Conservation (phyloP, 2,113 vertebrate species). For the Marcusenius ussheri region DNA sequence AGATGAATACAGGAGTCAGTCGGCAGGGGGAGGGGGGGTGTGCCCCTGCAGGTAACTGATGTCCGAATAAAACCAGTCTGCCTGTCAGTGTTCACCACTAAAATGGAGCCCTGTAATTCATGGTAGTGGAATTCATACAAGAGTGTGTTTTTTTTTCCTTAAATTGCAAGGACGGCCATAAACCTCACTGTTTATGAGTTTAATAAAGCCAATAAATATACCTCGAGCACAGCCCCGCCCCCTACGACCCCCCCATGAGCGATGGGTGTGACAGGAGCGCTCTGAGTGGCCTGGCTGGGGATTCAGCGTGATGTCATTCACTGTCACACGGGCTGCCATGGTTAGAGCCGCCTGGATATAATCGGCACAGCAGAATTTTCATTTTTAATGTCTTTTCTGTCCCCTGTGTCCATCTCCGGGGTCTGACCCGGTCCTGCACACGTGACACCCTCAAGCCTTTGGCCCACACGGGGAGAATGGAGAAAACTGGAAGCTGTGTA, state of each 20-base stretch:
- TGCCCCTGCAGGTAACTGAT: background rate
- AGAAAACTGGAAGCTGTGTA: background rate
- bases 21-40: background rate
- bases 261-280: background rate
- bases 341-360: background rate
- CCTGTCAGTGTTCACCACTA: background rate
- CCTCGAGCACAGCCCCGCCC: slow-evolving; percentile 57
- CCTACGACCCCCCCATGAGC: background rate
- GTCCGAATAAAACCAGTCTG: background rate
- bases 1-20: background rate
- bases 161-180: slow-evolving; percentile 67
- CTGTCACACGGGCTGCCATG: background rate
- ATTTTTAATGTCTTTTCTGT: background rate
- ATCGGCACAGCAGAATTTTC: background rate
- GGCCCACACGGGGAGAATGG: background rate
- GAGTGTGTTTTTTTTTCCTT: slow-evolving; percentile 54
- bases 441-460: background rate
- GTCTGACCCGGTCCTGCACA: background rate
- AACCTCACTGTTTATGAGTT: slow-evolving; percentile 44
- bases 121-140: slow-evolving; percentile 81
- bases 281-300: background rate
- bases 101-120: slow-evolving; percentile 73
- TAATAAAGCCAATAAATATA: slow-evolving; percentile 96
- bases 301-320: slow-evolving; percentile 22
- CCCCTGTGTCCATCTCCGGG: background rate